Evolutionary conservation across 2,888 invertebrate genomes (phyloP), one percentile per base, ranked within the genome.

Genomic region (Drosophila kanekoi): DNA sequence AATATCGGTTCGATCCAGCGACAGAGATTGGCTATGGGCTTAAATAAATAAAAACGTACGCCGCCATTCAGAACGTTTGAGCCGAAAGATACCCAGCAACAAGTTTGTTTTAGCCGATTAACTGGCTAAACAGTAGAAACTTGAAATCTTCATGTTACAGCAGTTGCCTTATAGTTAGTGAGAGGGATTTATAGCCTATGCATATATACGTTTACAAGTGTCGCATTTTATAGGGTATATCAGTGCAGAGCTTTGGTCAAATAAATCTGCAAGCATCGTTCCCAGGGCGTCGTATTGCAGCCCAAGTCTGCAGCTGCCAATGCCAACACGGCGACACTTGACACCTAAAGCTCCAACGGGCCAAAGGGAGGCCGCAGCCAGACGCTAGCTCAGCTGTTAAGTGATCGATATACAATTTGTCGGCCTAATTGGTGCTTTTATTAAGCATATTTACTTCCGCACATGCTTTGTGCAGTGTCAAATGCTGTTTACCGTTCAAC

Each of bases 221-320:
- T n/a, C n/a, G n/a, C n/a, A n/a, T n/a, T n/a, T n/a, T n/a, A 18
- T 40, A 48, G 72, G 41, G 52, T 73, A 54, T 44, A 9, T 2
- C 9, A 8, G 8, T 23, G 33, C 47, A 11, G n/a, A 40, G 38
- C 13, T 33, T 3, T 23, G 20, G 9, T n/a, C 32, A 48, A 57
- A 20, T 38, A 38, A 64, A 68, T 68, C 45, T 32, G 10, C 37
- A 37, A 32, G 33, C 10, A 41, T 0, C 35, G 76, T 84, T 84
- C 82, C 87, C 82, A 83, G 82, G 82, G 82, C 84, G 65, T 83
- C 87, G 49, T 66, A 68, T 83, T 81, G 70, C 77, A 70, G n/a
- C 32, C 38, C 14, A 40, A 53, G 23, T 57, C 51, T 61, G 81
- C 82, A 83, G 74, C 87, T 87, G 82, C 64, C 65, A 72, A 77